Evolutionary conservation across 2,113 vertebrate species (phyloP), one percentile per base, ranked within the genome.

Genomic region (Colius striatus): DNA sequence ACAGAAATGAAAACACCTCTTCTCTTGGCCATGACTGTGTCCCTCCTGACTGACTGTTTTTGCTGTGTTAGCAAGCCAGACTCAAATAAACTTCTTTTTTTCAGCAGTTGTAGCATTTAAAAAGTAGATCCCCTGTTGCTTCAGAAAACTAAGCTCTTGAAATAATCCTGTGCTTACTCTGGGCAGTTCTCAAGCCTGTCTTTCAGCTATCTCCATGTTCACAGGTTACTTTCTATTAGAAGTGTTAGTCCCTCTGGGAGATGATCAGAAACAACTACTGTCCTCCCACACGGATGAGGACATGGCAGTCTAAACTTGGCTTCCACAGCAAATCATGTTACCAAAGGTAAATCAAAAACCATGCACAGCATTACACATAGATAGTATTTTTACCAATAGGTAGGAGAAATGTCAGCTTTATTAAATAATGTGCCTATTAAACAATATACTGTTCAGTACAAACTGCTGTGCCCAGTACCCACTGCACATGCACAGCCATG

Each of bases 291-390:
- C 0, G 0, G 27, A 26, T 6, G n/a, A 70, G 51, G 43, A 27
- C 1, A 8, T 0, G 1, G 54, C 45, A 38, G 6, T 1, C 10
- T 11, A 34, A 10, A 30, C 38, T 27, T 15, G 74, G n/a, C 54
- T 73, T 25, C 26, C 60, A 16, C 38, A 45, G 50, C 22, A 47
- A 72, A 29, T 20, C 43, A 10, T 0, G 5, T 30, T 45, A 61
- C 27, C 54, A 58, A 41, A 34, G 29, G 2, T 15, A 34, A 51
- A 20, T 2, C 27, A 22, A n/a, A 86, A 20, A 4, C 45, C 57
- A 38, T 0, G 2, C 9, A 6, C 29, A 41, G 50, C 45, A 12
- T 1, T 21, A 29, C 32, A 51, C 16, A 2, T 16, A n/a, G 0
- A 11, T 36, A 71, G 3, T 38, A 21, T n/a, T 61, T 76, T 30